Base-by-base conservation (phyloP, 2,113 vertebrate genomes). In the Clupea harengus region DNA sequence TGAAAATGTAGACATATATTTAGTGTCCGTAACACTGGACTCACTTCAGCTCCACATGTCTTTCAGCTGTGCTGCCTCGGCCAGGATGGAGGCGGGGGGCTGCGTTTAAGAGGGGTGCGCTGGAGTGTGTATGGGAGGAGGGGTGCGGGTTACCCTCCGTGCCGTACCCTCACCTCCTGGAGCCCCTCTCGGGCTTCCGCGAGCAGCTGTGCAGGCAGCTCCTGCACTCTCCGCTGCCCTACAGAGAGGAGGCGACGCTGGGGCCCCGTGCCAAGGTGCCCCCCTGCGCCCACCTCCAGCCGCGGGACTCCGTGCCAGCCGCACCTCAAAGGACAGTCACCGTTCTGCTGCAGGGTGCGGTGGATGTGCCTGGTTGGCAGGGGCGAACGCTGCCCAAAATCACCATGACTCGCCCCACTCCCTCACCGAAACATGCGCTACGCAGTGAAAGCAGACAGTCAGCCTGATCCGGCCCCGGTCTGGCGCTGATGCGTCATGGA, bases 351-450 rank as follows among this genome's bases (percentile, higher is more conserved):
- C 81, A 86, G 5, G 84, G 83, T 81, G 88, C 87, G 0, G 84
- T 90, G 22, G 81, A 87, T 81, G 82, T 87, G 32, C 87, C 83
- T 67, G 87, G 88, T 22, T 88, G 85, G 8, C 86, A 85, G 25
- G 81, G 84, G 60, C 84, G 49, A 13, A 81, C 78, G 50, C 81
- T 89, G 84, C 90, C 90, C 81, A 89, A 84, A 84, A 90, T 90
- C 57, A 90, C 90, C 64, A 90, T 90, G 88, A 90, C 90, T 60
- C 81, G 88, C 32, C 90, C 90, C 0, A 90, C 90, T 25, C 90
- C 90, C 81, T 89, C 90, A 6, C 90, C 90, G 0, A 90, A 89
- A 78, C 47, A 82, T 22, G 45, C 87, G 3, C 57, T 22, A 44
- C 44, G 44, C 39, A 28, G 85, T 15, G 85, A 85, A 45, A 85